Evolutionary conservation across 2,888 invertebrate species (phyloP).

Genomic region (Campopleginae sp.): DNA sequence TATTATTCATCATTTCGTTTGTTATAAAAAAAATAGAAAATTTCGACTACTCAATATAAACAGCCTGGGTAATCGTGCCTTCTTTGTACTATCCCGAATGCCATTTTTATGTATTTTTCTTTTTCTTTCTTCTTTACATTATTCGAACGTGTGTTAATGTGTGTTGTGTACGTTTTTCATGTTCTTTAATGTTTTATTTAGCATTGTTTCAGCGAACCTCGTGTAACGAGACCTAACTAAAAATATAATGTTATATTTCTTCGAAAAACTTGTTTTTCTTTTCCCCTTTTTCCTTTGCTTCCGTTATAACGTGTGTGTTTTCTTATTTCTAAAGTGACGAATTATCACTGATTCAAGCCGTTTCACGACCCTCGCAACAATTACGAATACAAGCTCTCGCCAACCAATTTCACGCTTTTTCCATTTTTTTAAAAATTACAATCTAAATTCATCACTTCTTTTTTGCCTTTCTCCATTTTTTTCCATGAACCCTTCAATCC

Average conservation of each 20-base stretch:
- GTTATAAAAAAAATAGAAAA: constrained; percentile 84
- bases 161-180: constrained; percentile 19
- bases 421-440: neutral
- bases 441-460: neutral
- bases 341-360: constrained; percentile 72
- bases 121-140: constrained; percentile 37
- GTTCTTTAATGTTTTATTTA: constrained; percentile 48
- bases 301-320: constrained; percentile 14
- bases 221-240: constrained; percentile 79
- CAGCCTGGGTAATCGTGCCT: constrained; percentile 79
- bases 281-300: constrained; percentile 52
- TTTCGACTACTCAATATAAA: constrained; percentile 83
- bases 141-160: constrained; percentile 37
- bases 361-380: constrained; percentile 71
- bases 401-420: neutral
- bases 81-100: constrained; percentile 84
- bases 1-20: constrained; percentile 79
- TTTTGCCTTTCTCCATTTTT: neutral
- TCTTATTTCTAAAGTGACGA: constrained; percentile 71
- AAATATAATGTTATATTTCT: constrained; percentile 79
- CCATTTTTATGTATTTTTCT: constrained; percentile 79
- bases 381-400: constrained; percentile 56
- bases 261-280: constrained; percentile 66
- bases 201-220: constrained; percentile 47
- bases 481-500: neutral